Percentiles rank a stretch among this genome's conserved stretches.
These are phyloP conservation scores for Notodonta dromedarius DNA, from an alignment of 2,888 invertebrate genomes.

Conservation along the genomic window DNA sequence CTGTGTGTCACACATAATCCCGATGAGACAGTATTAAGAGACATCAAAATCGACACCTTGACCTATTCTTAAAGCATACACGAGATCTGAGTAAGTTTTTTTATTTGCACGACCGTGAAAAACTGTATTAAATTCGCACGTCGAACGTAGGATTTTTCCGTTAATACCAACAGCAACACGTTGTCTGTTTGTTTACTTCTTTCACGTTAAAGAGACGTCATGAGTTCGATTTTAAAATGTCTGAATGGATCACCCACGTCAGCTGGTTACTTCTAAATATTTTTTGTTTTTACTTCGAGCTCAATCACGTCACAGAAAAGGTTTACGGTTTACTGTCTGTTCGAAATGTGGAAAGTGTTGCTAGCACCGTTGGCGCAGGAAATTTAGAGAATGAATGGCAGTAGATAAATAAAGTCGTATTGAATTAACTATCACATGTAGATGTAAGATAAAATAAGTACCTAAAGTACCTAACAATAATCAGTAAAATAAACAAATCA, in stretches of 20 bases:
- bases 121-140: slow-evolving; percentile 7
- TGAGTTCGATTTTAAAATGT: slow-evolving; percentile 29
- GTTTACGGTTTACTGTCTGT: not conserved
- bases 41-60: slow-evolving; percentile 21
- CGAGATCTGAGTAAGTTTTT: slow-evolving; percentile 16
- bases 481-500: too few relatives aligned
- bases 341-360: too few relatives aligned
- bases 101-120: slow-evolving; percentile 22
- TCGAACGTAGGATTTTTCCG: slow-evolving; percentile 29
- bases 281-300: slow-evolving; percentile 20
- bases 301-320: slow-evolving; percentile 21
- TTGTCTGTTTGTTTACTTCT: slow-evolving; percentile 31
- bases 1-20: too few relatives aligned
- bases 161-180: slow-evolving; percentile 14
- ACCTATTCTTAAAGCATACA: slow-evolving; percentile 29
- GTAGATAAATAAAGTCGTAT: too few relatives aligned
- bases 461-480: too few relatives aligned
- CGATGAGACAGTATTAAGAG: not conserved
- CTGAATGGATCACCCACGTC: slow-evolving; percentile 29
- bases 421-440: too few relatives aligned
- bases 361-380: too few relatives aligned
- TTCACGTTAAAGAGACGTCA: slow-evolving; percentile 18
- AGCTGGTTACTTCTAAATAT: slow-evolving; percentile 21
- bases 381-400: too few relatives aligned
- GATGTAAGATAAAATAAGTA: too few relatives aligned